Conservation (phyloP, 2,113 vertebrate species). For the Callospermophilus lateralis region DNA sequence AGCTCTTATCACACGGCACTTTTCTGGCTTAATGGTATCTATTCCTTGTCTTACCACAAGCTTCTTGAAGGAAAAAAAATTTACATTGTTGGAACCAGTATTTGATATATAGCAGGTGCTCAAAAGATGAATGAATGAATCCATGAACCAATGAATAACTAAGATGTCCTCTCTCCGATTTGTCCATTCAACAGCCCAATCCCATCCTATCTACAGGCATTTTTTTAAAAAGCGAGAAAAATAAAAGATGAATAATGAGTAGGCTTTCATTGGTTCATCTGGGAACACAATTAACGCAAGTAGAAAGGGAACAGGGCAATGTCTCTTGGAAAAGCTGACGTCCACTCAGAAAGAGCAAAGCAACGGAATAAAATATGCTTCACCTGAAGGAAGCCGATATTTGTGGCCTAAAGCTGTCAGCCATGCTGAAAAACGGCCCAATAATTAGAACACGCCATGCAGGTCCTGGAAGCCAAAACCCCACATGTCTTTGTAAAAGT, state of each 20-base stretch:
- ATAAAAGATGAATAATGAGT: background rate
- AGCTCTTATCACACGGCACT: background rate
- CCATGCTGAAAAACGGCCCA: background rate
- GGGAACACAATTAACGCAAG: background rate
- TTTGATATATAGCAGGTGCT: background rate
- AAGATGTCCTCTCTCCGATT: background rate
- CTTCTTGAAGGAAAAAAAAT: background rate
- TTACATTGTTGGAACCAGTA: background rate
- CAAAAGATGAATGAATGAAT: background rate
- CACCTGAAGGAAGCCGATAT: background rate
- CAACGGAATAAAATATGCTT: background rate
- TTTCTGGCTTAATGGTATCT: background rate
- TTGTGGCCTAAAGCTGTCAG: background rate
- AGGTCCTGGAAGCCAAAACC: background rate
- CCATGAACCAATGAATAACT: background rate
- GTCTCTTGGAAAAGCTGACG: background rate
- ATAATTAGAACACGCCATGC: background rate
- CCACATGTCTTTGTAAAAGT: background rate
- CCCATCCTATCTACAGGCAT: background rate
- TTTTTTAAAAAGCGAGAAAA: background rate
- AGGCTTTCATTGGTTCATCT: background rate
- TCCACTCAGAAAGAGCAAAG: constrained; percentile 1
- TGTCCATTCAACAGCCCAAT: background rate
- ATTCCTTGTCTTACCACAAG: too few species aligned
- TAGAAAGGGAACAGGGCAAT: background rate